Percentiles rank a stretch among this genome's conserved stretches.
These are phyloP conservation scores for Limnephilus rhombicus DNA, from an alignment of 2,888 invertebrate genomes.

Conservation along the genomic window DNA sequence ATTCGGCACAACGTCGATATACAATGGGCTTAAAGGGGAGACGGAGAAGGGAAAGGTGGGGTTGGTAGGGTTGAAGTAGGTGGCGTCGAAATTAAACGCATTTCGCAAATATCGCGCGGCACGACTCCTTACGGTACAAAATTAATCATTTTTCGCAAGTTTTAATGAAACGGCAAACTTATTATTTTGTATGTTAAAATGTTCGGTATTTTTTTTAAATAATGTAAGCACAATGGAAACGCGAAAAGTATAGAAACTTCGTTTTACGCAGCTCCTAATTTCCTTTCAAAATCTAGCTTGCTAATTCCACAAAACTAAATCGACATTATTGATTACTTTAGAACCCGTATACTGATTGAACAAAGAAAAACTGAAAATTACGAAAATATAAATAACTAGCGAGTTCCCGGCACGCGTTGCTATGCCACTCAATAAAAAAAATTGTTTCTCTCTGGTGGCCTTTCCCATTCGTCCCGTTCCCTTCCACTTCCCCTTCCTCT, in stretches of 20 bases:
- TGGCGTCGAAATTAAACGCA: background rate
- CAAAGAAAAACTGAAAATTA: too few relatives aligned
- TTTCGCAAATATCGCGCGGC: background rate
- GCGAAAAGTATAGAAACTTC: background rate
- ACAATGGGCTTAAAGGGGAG: background rate
- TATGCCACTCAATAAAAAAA: too few relatives aligned
- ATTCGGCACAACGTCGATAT: constrained; percentile 23
- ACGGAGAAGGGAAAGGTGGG: background rate
- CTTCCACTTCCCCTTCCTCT: too few relatives aligned
- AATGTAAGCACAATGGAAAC: background rate
- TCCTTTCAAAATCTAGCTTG: background rate
- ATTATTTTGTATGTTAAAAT: background rate
- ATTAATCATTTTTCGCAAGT: background rate
- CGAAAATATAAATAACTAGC: too few relatives aligned
- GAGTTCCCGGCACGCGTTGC: too few relatives aligned
- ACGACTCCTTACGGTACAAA: background rate
- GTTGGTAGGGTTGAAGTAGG: background rate
- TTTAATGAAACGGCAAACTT: background rate
- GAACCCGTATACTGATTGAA: too few relatives aligned
- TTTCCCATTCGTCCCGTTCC: too few relatives aligned
- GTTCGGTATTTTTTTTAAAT: background rate
- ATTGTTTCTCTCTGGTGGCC: too few relatives aligned
- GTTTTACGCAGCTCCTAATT: background rate
- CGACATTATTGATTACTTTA: background rate
- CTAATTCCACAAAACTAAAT: background rate